phyloP scores from a whole-genome alignment of 2,888 invertebrate genomes.

The Tiphia femorata region DNA sequence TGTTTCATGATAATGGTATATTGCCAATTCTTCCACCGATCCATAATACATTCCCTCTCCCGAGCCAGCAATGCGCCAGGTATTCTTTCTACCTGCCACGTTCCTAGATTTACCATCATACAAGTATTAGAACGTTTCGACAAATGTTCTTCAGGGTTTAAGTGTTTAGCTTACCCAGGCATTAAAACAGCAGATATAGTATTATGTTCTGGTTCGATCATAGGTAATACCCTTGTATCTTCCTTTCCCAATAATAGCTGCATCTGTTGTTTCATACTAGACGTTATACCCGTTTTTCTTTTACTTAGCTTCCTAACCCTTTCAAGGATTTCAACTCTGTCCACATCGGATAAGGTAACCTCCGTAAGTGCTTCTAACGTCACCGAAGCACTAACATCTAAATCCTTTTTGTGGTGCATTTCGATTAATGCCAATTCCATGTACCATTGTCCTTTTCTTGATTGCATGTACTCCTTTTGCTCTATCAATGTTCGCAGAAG shows the following conservation, averaged over 20 bases:
- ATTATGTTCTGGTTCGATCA: not conserved
- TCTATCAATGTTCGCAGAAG: conserved; percentile 46
- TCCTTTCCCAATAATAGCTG: no score
- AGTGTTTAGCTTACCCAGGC: conserved; percentile 38
- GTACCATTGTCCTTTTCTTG: conserved; percentile 52
- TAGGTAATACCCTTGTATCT: no score
- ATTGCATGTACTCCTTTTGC: conserved; percentile 41
- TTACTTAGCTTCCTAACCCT: conserved; percentile 49
- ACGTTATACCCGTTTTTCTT: conserved; percentile 45
- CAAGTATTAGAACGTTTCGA: no score
- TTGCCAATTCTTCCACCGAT: conserved; percentile 56
- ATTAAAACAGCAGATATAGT: conserved; percentile 34
- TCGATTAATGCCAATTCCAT: conserved; percentile 59
- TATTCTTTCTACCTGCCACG: no score
- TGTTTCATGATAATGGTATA: conserved; percentile 44
- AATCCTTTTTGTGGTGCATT: conserved; percentile 53
- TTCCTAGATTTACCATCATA: no score
- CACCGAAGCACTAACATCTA: conserved; percentile 46
- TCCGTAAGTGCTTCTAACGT: conserved; percentile 45
- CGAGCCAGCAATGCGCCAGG: conserved; percentile 47
- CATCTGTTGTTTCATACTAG: no score
- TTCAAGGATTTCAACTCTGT: conserved; percentile 45
- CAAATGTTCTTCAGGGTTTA: no score
- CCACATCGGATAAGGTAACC: conserved; percentile 44
- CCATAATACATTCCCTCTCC: conserved; percentile 38